These are phyloP conservation scores for Acromyrmex heyeri DNA, from an alignment of 1,140 invertebrate species.

Conservation along the genomic window DNA sequence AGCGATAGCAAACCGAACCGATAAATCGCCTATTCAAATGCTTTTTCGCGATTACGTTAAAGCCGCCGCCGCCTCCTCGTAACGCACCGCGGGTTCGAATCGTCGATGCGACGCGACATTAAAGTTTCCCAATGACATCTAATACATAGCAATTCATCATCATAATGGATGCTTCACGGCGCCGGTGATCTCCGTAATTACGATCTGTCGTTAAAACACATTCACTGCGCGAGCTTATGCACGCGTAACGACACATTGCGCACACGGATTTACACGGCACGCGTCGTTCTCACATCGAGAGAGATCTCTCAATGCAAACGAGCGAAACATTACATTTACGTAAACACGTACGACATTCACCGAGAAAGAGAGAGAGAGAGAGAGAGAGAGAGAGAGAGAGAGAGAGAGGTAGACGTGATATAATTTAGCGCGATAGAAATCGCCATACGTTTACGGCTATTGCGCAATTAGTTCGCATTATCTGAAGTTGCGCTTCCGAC, in stretches of 20 bases:
- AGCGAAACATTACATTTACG: constrained; percentile 35
- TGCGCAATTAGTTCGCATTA: constrained; percentile 52
- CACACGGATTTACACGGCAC: neutral
- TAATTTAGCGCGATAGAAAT: constrained; percentile 42
- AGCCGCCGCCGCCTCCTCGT: neutral
- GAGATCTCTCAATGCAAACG: constrained; percentile 20
- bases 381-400: neutral
- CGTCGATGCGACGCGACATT: neutral
- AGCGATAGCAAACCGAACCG: constrained; percentile 24
- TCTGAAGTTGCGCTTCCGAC: constrained; percentile 41
- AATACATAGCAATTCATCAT: constrained; percentile 7
- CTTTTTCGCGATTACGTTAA: constrained; percentile 39
- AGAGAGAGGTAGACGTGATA: neutral
- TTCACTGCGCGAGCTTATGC: constrained; percentile 19
- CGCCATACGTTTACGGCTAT: constrained; percentile 2
- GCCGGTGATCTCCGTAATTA: constrained; percentile 35
- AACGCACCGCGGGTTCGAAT: neutral
- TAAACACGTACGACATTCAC: constrained; percentile 36
- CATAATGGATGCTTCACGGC: constrained; percentile 22
- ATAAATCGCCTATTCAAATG: constrained; percentile 12
- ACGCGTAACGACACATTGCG: constrained; percentile 1
- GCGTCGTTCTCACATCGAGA: constrained; percentile 35
- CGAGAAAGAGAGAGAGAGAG: neutral
- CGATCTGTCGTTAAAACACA: constrained; percentile 35
- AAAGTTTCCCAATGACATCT: constrained; percentile 18